A percentile compares a stretch with the other conserved stretches of the same genome.
These are phyloP conservation scores for Ceraclea dissimilis DNA, from an alignment of 2,888 invertebrate species.

Conservation along the genomic window DNA sequence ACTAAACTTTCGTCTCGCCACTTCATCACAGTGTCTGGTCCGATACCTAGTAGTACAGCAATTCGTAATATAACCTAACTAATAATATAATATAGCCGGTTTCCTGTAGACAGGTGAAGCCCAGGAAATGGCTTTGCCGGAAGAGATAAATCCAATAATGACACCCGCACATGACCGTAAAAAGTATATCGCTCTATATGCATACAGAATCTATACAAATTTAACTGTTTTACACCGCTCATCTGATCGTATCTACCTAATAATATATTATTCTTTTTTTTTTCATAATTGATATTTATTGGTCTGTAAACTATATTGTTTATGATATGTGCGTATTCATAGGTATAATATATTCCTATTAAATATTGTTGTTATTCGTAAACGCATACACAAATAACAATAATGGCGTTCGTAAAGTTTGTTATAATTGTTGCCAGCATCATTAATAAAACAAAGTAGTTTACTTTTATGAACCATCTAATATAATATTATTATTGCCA, in stretches of 20 bases:
- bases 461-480: no score
- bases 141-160: constrained; percentile 9
- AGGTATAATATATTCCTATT: no score
- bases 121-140: constrained; percentile 11
- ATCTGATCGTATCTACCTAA: not conserved
- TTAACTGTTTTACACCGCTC: not conserved
- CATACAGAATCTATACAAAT: not conserved
- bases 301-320: not conserved
- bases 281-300: not conserved
- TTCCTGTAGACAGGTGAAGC: constrained; percentile 4
- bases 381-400: no score
- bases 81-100: not conserved
- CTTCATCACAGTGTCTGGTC: no score
- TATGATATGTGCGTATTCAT: not conserved
- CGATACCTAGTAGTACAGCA: no score
- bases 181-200: constrained; percentile 5
- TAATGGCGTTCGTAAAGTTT: no score
- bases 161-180: constrained; percentile 9
- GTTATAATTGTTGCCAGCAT: no score
- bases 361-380: no score
- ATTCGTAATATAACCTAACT: no score
- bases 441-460: no score
- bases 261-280: not conserved
- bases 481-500: no score
- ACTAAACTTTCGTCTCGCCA: no score